A percentile compares a stretch with the other conserved stretches of the same genome.
These are phyloP conservation scores for Luperina testacea DNA, from an alignment of 2,888 invertebrate genomes.

Conservation along the genomic window DNA sequence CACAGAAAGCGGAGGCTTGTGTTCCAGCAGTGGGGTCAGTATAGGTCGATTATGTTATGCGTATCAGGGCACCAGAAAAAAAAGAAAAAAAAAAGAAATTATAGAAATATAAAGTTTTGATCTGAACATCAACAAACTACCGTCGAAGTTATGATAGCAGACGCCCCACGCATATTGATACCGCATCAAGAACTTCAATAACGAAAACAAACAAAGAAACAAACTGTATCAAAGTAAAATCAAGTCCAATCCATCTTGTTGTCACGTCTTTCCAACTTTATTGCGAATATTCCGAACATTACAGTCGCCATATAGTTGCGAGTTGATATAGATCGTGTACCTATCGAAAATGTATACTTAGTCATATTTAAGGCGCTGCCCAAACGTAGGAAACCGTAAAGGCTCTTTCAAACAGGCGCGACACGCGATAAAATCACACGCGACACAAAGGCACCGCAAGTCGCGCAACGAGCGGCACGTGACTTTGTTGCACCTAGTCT, in stretches of 20 bases:
- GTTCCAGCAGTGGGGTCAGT: not conserved
- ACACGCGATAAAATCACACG: too few relatives aligned
- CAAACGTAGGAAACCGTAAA: too few relatives aligned
- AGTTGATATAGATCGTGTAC: conserved; percentile 4
- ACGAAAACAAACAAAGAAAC: conserved; percentile 36
- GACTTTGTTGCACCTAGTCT: too few relatives aligned
- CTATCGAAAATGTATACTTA: not conserved
- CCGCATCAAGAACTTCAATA: conserved; percentile 24
- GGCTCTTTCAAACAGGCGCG: too few relatives aligned
- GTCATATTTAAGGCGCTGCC: not conserved
- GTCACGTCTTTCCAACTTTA: conserved; percentile 44
- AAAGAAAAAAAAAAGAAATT: not conserved
- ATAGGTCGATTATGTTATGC: not conserved
- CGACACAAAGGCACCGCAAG: too few relatives aligned
- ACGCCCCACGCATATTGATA: conserved; percentile 31
- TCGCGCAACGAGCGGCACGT: too few relatives aligned
- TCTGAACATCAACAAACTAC: not conserved
- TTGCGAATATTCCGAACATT: conserved; percentile 36
- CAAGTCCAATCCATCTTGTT: conserved; percentile 47
- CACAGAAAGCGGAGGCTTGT: not conserved
- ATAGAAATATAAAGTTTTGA: not conserved
- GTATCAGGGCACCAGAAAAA: not conserved
- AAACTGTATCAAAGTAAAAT: conserved; percentile 52
- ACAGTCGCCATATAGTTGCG: conserved; percentile 29
- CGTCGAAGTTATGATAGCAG: not conserved